Evolutionary conservation across 2,113 vertebrate genomes (phyloP).

Genomic region (Cyprinodon variegatus): DNA sequence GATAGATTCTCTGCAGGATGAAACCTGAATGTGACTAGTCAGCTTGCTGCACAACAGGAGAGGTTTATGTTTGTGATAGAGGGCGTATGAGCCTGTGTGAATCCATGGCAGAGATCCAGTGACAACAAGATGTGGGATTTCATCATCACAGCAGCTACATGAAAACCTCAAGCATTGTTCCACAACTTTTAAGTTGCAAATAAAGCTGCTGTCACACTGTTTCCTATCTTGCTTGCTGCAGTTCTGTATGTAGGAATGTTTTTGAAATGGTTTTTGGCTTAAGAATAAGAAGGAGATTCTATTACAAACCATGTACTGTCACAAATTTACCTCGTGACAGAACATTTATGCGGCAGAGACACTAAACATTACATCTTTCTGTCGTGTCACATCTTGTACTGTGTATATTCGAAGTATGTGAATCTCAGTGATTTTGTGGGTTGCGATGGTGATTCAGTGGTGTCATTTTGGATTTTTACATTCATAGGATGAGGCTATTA

Average conservation of each 20-base stretch:
- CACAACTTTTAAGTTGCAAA: slow-evolving; percentile 11
- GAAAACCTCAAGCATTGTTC: background rate
- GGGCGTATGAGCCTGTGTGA: slow-evolving; percentile 19
- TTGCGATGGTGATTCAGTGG: background rate
- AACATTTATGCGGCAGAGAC: too few species aligned
- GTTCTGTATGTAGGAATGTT: background rate
- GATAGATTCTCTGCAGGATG: slow-evolving; percentile 37
- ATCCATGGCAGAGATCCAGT: slow-evolving; percentile 25
- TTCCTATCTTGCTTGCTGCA: background rate
- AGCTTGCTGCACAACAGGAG: slow-evolving; percentile 43
- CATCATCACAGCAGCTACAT: slow-evolving; percentile 19
- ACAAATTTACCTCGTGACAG: background rate
- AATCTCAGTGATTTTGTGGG: background rate
- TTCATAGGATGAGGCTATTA: background rate
- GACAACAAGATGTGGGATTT: slow-evolving; percentile 19
- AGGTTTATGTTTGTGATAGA: slow-evolving; percentile 6
- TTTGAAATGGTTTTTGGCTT: background rate
- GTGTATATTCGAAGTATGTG: too few species aligned
- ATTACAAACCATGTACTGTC: background rate
- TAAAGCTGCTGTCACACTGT: background rate
- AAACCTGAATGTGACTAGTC: slow-evolving; percentile 44
- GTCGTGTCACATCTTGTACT: too few species aligned
- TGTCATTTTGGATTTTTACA: background rate
- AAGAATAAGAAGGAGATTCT: background rate
- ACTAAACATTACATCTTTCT: background rate